Percentiles rank a stretch among this genome's conserved stretches.
phyloP scores from a whole-genome alignment of 2,888 invertebrate species.

The Serrognathus titanus region DNA sequence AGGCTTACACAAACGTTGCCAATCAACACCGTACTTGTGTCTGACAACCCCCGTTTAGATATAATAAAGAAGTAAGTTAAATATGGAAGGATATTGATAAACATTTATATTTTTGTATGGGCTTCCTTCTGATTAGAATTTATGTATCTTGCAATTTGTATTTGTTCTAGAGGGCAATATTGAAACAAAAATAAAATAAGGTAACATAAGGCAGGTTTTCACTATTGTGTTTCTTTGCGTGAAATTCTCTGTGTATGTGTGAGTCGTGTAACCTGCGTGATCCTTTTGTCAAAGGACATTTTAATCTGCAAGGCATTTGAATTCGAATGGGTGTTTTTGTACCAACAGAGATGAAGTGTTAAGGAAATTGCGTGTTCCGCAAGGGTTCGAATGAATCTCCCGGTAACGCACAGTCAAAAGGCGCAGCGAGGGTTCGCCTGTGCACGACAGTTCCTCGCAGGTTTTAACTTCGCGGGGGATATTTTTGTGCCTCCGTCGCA shows the following conservation, averaged over 20 bases:
- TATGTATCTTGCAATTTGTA: no score
- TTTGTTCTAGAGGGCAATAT: neutral
- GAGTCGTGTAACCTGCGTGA: neutral
- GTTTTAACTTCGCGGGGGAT: no score
- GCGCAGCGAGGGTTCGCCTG: neutral
- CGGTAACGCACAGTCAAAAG: neutral
- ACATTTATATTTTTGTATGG: no score
- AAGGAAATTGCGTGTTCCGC: constrained; percentile 2
- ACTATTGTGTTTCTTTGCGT: neutral
- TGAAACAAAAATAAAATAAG: neutral
- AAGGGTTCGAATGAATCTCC: neutral
- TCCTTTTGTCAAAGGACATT: neutral
- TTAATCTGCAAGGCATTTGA: neutral
- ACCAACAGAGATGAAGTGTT: constrained; percentile 1
- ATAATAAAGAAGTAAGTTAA: no score
- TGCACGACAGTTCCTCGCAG: neutral
- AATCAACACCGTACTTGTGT: no score
- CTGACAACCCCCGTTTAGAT: no score
- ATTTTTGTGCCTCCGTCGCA: no score
- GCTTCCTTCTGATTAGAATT: no score
- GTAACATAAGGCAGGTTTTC: neutral
- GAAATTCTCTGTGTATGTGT: neutral
- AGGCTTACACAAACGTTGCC: no score
- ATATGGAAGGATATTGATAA: no score
- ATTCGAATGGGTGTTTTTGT: neutral